These are phyloP conservation scores for Melinaea menophilus DNA, from an alignment of 2,888 invertebrate species.

Conservation along the genomic window DNA sequence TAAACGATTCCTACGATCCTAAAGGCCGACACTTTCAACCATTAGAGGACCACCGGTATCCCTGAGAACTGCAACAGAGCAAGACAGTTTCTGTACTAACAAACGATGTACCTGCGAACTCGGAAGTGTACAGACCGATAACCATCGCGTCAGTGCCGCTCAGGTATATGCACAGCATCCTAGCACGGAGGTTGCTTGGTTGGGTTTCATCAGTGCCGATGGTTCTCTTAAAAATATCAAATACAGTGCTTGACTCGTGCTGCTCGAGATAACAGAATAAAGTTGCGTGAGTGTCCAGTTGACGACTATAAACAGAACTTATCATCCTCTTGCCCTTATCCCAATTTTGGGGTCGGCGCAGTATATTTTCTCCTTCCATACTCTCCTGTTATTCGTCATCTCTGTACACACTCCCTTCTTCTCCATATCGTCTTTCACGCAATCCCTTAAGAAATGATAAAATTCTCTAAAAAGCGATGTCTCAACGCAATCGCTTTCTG, in stretches of 20 bases:
- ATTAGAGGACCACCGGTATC: conserved; percentile 22
- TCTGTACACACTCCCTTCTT: no score
- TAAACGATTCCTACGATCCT: conserved; percentile 18
- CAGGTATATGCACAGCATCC: conserved; percentile 38
- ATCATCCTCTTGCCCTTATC: no score
- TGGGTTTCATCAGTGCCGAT: conserved; percentile 38
- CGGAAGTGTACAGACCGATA: conserved; percentile 39
- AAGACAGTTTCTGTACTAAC: conserved; percentile 35
- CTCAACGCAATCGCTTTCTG: no score
- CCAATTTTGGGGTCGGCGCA: no score
- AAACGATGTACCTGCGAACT: conserved; percentile 28
- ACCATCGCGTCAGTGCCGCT: conserved; percentile 37
- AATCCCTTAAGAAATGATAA: no score
- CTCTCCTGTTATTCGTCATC: no score
- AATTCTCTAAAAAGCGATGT: no score
- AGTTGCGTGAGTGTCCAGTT: no score
- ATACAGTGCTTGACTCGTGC: conserved; percentile 34
- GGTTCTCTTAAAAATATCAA: conserved; percentile 46
- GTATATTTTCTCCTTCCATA: no score
- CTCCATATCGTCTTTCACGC: no score
- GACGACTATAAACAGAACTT: no score
- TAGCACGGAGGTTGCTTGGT: conserved; percentile 32
- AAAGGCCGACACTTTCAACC: conserved; percentile 27
- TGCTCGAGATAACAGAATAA: no score
- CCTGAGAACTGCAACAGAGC: conserved; percentile 26